Conservation (phyloP, 2,888 invertebrate species). For the Subacronicta megacephala region DNA sequence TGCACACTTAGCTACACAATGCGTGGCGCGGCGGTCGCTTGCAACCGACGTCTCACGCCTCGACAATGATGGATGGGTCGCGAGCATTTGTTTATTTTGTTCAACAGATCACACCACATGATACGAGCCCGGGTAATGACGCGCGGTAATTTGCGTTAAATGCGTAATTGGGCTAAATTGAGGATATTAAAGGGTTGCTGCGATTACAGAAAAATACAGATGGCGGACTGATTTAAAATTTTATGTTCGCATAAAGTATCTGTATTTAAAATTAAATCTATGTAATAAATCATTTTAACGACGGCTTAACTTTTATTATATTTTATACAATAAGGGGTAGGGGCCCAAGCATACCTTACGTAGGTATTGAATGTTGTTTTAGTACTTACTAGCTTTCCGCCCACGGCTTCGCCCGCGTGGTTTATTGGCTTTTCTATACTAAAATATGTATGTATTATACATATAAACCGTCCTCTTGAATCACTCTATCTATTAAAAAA, state of each 20-base stretch:
- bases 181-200: constrained; percentile 19
- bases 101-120: constrained; percentile 12
- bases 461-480: no score
- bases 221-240: constrained; percentile 4
- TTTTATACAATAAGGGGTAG: no score
- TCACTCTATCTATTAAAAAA: no score
- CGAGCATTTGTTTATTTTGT: constrained; percentile 36
- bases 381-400: no score
- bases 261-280: no score
- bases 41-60: constrained; percentile 30
- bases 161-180: constrained; percentile 32
- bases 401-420: no score
- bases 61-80: constrained; percentile 62
- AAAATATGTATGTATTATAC: no score
- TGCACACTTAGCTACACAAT: constrained; percentile 20
- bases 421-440: no score
- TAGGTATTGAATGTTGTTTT: no score
- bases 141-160: constrained; percentile 32
- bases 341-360: no score
- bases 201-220: constrained; percentile 14
- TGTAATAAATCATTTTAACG: no score
- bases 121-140: constrained; percentile 42
- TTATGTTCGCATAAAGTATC: not conserved
- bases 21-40: constrained; percentile 7
- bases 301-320: no score